These are phyloP conservation scores for Drosophila pallidifrons DNA, from an alignment of 1,140 invertebrate species.

Conservation along the genomic window DNA sequence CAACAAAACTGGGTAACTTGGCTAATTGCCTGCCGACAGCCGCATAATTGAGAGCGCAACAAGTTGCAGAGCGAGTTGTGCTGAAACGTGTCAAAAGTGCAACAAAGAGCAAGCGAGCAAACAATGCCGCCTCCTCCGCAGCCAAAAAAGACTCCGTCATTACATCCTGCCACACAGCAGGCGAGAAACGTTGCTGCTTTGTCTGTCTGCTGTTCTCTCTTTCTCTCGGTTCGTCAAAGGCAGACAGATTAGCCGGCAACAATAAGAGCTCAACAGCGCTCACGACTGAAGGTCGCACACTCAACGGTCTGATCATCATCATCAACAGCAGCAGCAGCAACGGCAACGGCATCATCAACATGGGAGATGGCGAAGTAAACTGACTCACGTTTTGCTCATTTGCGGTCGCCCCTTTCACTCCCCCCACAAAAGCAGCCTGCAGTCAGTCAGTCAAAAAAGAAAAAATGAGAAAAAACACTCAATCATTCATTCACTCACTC, in stretches of 20 bases:
- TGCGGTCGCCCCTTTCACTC: constrained; percentile 48
- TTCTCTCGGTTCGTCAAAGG: constrained; percentile 61
- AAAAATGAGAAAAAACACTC: neutral
- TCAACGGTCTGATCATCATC: constrained; percentile 12
- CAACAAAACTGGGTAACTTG: constrained; percentile 21
- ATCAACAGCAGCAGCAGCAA: constrained; percentile 10
- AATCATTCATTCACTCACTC: constrained; percentile 38
- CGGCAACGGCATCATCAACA: constrained; percentile 35
- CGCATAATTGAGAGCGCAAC: constrained; percentile 34
- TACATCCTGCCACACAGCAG: constrained; percentile 29
- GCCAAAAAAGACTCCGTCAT: neutral
- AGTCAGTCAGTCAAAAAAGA: constrained; percentile 1
- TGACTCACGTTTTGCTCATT: constrained; percentile 79
- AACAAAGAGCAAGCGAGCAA: constrained; percentile 7
- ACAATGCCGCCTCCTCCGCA: constrained; percentile 7
- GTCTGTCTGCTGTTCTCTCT: constrained; percentile 19
- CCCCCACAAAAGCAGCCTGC: constrained; percentile 30
- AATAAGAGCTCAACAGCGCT: constrained; percentile 18
- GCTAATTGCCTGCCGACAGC: constrained; percentile 34
- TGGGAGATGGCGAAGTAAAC: constrained; percentile 26
- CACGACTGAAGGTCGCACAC: constrained; percentile 54
- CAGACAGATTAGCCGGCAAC: constrained; percentile 57
- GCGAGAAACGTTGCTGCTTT: constrained; percentile 20
- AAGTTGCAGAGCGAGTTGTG: constrained; percentile 17
- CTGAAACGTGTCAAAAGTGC: constrained; percentile 29